Base-by-base conservation (phyloP, 1,140 invertebrate genomes). In the Kradibia gibbosae region DNA sequence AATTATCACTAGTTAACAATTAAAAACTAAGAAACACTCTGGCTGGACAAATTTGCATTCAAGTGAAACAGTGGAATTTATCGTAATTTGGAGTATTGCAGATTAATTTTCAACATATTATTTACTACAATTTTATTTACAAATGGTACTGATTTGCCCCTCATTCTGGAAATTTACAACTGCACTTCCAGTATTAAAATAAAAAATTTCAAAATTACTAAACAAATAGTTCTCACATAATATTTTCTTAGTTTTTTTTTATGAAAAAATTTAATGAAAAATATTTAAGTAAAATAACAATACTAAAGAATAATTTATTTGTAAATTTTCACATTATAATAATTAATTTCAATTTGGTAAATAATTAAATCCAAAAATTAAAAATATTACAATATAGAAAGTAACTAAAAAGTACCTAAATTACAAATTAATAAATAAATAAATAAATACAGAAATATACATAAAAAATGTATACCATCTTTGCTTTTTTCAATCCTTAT, bases 401-500 rank as follows among this genome's bases (percentile, higher is more conserved):
- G 2, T 4, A 55, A 11, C 53, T n/a, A n/a, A 55, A 60, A 31
- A n/a, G n/a, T 60, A 60, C 10, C 31, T 31, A n/a, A n/a, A n/a
- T 60, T 60, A 60, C 3, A 31, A 60, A 60, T 60, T 28, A 60
- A 60, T 60, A 60, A 60, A 60, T 60, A 60, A 57, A 57, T 57
- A 57, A 57, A 25, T 25, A 57, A 60, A 60, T 4, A 60, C 15
- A 36, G 11, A 36, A 34, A 36, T 20, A 65, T 36, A 36, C 17
- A 36, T 65, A 65, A 65, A 17, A 17, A 65, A 1, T 36, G 4
- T 65, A 8, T 65, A 65, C 7, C 34, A 4, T 3, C 20, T 65
- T 17, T 65, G 5, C 34, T 36, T 36, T 36, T 65, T 36, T 65
- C 7, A 65, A 20, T 34, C 17, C 60, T 65, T 65, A 65, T 17